Percentiles rank a stretch among this genome's conserved stretches.
Evolutionary conservation across 2,113 vertebrate species (phyloP).

Genomic region (Megalops atlanticus): DNA sequence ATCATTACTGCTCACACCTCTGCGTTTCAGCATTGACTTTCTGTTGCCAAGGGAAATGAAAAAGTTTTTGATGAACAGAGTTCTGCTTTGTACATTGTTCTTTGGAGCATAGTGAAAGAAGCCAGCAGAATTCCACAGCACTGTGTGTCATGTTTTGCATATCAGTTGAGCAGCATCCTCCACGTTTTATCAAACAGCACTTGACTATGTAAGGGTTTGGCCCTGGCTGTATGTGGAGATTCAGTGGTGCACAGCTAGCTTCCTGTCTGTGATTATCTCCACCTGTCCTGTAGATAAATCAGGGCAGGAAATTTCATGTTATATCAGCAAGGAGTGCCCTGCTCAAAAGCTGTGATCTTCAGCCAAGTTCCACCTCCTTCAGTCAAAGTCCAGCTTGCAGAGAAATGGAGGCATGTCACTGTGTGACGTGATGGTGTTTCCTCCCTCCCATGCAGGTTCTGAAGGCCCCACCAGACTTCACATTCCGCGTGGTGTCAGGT

Average conservation of each 20-base stretch:
- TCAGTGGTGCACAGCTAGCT: constrained; percentile 27
- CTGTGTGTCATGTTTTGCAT: background rate
- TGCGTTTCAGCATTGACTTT: background rate
- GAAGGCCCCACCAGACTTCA: constrained; percentile 78
- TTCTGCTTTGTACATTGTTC: background rate
- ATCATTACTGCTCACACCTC: too few species aligned
- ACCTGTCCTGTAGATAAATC: constrained; percentile 44
- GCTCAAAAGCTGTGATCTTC: background rate
- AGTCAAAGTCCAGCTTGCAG: background rate
- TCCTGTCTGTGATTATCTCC: constrained; percentile 48
- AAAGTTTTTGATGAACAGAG: background rate
- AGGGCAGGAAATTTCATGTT: background rate
- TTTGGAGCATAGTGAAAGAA: too few species aligned
- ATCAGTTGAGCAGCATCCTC: background rate
- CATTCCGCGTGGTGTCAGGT: constrained; percentile 88
- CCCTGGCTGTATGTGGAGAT: background rate
- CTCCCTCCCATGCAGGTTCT: constrained; percentile 73
- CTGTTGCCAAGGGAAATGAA: background rate
- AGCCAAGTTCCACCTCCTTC: background rate
- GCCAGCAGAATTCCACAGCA: background rate
- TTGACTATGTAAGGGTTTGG: background rate
- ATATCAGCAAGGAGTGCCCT: background rate
- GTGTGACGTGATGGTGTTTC: background rate
- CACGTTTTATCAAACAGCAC: background rate
- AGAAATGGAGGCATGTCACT: constrained; percentile 25